These are phyloP conservation scores for Caprella mutica DNA, from an alignment of 2,888 invertebrate genomes.

Conservation along the genomic window DNA sequence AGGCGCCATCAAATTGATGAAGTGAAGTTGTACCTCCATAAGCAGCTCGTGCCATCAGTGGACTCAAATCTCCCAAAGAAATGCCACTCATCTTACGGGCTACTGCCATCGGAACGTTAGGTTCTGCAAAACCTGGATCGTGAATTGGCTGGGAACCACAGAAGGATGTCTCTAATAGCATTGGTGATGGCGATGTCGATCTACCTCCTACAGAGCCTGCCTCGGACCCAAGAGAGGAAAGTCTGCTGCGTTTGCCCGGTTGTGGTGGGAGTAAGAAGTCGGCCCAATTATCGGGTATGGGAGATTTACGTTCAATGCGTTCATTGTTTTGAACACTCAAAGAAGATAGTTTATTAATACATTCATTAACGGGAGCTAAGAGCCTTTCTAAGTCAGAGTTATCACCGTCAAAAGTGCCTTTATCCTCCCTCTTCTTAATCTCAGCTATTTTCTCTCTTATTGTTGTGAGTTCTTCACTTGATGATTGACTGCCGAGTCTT, in stretches of 20 bases:
- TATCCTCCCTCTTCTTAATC: constrained; percentile 26
- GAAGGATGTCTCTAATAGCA: constrained; percentile 72
- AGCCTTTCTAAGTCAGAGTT: constrained; percentile 29
- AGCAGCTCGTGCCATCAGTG: constrained; percentile 12
- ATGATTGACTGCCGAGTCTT: constrained; percentile 27
- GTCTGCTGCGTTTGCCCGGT: constrained; percentile 26
- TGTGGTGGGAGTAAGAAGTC: constrained; percentile 33
- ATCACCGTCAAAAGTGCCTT: constrained; percentile 11
- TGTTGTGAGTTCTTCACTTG: constrained; percentile 29
- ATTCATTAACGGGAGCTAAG: constrained; percentile 31
- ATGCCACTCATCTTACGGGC: constrained; percentile 32
- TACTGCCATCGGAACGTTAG: constrained; percentile 30
- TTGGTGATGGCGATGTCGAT: constrained; percentile 35
- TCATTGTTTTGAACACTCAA: constrained; percentile 9
- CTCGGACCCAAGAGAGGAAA: constrained; percentile 31
- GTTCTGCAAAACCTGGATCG: constrained; percentile 30
- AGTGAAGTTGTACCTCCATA: constrained; percentile 10
- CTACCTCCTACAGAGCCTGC: constrained; percentile 29
- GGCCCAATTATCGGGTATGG: constrained; percentile 33
- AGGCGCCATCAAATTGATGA: constrained; percentile 23
- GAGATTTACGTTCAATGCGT: constrained; percentile 21
- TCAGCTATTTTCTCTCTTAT: constrained; percentile 28
- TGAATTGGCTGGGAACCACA: constrained; percentile 66
- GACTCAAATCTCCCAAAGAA: constrained; percentile 29
- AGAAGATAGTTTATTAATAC: constrained; percentile 26